Conservation (phyloP, 2,797 vertebrate species). For the Pygocentrus nattereri region DNA sequence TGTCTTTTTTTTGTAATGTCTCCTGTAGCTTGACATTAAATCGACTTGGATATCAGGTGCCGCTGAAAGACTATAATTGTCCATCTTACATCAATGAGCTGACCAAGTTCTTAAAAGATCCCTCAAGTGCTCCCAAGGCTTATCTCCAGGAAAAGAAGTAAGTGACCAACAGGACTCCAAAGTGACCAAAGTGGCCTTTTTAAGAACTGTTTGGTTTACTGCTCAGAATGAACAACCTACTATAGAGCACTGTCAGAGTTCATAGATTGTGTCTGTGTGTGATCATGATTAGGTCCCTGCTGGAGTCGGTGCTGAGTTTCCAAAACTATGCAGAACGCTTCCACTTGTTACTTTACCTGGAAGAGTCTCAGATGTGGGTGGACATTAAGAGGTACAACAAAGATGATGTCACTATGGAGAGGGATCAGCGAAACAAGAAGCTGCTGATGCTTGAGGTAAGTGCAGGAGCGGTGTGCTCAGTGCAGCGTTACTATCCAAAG, state of each 20-base stretch:
- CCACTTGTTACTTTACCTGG: conserved; percentile 85
- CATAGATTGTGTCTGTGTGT: conserved; percentile 47
- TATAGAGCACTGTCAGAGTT: not conserved
- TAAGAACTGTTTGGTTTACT: not conserved
- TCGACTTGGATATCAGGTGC: conserved; percentile 15
- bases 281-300: conserved; percentile 62
- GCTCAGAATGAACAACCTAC: no score
- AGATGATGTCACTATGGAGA: conserved; percentile 70
- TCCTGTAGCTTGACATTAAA: conserved; percentile 57
- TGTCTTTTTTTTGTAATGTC: conserved; percentile 13
- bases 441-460: conserved; percentile 85
- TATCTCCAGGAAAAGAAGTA: conserved; percentile 51
- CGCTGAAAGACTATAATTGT: conserved; percentile 25
- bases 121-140: rapidly evolving
- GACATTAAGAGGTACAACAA: conserved; percentile 91
- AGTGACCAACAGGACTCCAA: conserved; percentile 28
- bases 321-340: conserved; percentile 84
- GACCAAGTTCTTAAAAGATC: conserved; percentile 55
- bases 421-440: conserved; percentile 56
- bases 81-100: conserved; percentile 54
- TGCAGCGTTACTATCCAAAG: no score
- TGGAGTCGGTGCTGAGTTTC: conserved; percentile 75
- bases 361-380: conserved; percentile 90
- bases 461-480: not conserved
- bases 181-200: no score